phyloP scores from a whole-genome alignment of 2,888 invertebrate genomes.

The Drosophila longiperda region DNA sequence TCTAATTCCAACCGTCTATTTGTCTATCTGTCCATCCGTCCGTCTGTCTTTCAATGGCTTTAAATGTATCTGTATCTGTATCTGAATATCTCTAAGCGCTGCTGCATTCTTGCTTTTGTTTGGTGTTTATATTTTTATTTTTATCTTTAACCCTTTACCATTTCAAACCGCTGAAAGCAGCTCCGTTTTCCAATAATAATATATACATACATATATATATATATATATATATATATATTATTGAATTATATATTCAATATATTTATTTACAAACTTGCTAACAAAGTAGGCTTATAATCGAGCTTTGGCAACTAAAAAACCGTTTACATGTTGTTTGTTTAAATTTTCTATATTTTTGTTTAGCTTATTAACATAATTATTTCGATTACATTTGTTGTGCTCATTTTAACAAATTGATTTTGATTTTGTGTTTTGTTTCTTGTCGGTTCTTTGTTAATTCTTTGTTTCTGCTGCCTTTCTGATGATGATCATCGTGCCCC shows the following conservation, averaged over 20 bases:
- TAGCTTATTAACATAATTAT: slow-evolving; percentile 52
- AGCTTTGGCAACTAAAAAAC: background rate
- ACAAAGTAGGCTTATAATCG: background rate
- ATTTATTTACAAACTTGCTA: too few relatives aligned
- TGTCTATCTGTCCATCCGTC: background rate
- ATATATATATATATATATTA: background rate
- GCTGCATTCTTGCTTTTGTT: slow-evolving; percentile 9
- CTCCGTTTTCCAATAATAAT: background rate
- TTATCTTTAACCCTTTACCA: background rate
- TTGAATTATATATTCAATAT: too few relatives aligned
- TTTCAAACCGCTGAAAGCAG: background rate
- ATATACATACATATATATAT: background rate
- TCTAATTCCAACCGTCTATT: slow-evolving; percentile 34
- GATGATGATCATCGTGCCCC: slow-evolving; percentile 35
- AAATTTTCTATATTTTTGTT: background rate
- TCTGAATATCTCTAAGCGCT: background rate
- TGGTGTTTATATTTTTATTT: background rate
- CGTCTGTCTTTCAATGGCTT: slow-evolving; percentile 1
- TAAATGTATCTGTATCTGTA: slow-evolving; percentile 3
- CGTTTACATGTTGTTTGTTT: background rate
- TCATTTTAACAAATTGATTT: slow-evolving; percentile 53
- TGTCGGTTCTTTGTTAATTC: slow-evolving; percentile 33
- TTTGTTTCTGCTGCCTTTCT: slow-evolving; percentile 33
- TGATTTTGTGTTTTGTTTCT: slow-evolving; percentile 4
- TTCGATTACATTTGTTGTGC: slow-evolving; percentile 56